Percentiles rank a stretch among this genome's conserved stretches.
Conservation (phyloP, 1,140 invertebrate species). For the Colletes gigas region DNA sequence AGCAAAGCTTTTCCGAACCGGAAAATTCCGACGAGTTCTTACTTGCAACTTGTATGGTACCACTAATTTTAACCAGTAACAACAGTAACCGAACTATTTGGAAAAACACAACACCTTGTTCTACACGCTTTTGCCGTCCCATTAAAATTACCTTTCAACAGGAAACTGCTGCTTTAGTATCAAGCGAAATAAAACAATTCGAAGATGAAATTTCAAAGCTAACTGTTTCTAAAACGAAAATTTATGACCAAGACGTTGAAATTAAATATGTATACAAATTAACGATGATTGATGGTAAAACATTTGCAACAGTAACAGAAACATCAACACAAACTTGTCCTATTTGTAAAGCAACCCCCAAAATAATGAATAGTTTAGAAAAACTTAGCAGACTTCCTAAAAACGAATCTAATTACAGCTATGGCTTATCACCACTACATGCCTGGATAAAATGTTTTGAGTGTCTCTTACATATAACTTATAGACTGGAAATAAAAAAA, state of each 20-base stretch:
- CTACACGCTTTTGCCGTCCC: background rate
- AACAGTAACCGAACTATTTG: background rate
- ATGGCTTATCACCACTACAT: constrained; percentile 4
- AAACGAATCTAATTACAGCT: background rate
- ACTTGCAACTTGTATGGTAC: background rate
- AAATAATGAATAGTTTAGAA: background rate
- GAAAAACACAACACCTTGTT: background rate
- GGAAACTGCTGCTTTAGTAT: background rate
- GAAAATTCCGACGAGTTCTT: background rate
- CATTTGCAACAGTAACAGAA: background rate
- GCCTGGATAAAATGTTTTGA: constrained; percentile 1
- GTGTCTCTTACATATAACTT: background rate
- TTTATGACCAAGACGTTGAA: too few species aligned
- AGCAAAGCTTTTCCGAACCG: background rate
- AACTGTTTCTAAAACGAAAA: too few species aligned
- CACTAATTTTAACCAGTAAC: background rate
- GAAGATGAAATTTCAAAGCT: background rate
- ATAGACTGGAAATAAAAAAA: background rate
- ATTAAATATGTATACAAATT: background rate
- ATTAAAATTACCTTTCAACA: constrained; percentile 4
- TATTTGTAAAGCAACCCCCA: background rate
- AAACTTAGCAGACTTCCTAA: background rate
- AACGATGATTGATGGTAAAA: background rate
- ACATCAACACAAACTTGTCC: background rate
- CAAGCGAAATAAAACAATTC: too few species aligned